Percentiles rank a stretch among this genome's conserved stretches.
These are phyloP conservation scores for Vicugna pacos DNA, from an alignment of 2,113 vertebrate genomes.

Conservation along the genomic window DNA sequence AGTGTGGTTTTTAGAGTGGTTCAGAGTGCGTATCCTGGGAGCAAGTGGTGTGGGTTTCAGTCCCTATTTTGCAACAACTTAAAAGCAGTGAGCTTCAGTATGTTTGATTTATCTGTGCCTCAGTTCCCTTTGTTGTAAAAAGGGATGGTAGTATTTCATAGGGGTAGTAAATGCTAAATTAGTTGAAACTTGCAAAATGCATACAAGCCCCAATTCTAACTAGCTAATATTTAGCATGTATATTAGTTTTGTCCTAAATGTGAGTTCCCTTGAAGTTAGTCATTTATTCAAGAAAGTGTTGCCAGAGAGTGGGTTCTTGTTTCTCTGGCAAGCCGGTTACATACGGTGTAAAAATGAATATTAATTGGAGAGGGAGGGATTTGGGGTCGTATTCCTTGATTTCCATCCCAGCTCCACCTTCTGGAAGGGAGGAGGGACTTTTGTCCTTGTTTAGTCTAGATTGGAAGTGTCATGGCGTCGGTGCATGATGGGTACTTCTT, in stretches of 20 bases:
- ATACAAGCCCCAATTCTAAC: neutral
- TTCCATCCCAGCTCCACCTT: too few species aligned
- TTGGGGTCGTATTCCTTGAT: too few species aligned
- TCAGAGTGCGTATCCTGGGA: accelerated
- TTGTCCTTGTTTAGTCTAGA: too few species aligned
- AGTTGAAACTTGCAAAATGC: neutral
- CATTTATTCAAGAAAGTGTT: neutral
- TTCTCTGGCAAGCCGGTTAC: too few species aligned
- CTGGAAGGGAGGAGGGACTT: too few species aligned
- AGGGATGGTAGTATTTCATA: neutral
- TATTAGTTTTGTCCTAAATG: neutral
- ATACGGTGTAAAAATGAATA: too few species aligned
- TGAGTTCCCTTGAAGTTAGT: neutral
- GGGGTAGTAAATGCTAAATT: neutral
- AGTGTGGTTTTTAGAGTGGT: neutral
- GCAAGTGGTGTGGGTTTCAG: neutral
- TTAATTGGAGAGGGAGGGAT: too few species aligned
- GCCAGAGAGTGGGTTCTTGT: too few species aligned
- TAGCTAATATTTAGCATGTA: neutral
- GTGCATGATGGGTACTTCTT: too few species aligned
- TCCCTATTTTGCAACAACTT: neutral
- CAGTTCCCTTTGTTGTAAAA: neutral
- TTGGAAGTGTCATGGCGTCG: too few species aligned
- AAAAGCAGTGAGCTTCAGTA: neutral
- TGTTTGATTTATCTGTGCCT: neutral